Base-by-base conservation (phyloP, 2,113 vertebrate genomes). In the Axis porcinus region DNA sequence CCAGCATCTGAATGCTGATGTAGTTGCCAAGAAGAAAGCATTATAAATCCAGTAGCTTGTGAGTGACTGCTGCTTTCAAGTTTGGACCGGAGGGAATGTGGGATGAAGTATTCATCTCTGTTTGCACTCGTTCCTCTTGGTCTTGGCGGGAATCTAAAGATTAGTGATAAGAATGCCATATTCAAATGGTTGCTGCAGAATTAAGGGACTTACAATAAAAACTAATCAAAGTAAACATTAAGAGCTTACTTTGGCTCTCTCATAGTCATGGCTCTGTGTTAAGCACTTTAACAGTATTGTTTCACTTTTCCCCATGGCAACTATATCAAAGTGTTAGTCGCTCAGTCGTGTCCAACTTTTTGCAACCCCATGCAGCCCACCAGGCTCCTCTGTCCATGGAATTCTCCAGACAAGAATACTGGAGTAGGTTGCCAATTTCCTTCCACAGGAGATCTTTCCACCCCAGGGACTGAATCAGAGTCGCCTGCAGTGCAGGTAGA, bases 91-190 rank as follows among this genome's bases (percentile, higher is more conserved):
- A 19, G 36, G 19, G 23, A 1, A 5, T 60, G n/a, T 12, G 3
- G 1, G 2, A 12, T 13, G 45, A 28, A 23, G 50, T 45, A 45
- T 55, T 67, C 19, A 0, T 9, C 50, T 23, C 14, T 28, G 4
- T 15, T 12, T 40, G 8, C 21, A 4, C 6, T 7, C 0, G 45
- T 60, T 33, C 28, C 33, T 5, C 28, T 3, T 40, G 79, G 15
- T n/a, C 7, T 40, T 9, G 54, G 58, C 0, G 16, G n/a, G 60
- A 52, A 12, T 33, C 47, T 52, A 5, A 21, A 52, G 40, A 13
- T 43, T 12, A 45, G n/a, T 2, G 6, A 6, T 2, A 8, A 62
- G 13, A 45, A 10, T 4, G 12, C 30, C 3, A 0, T 12, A 2
- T 16, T 28, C 45, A 45, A 16, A 36, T 21, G 11, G 23, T 67